Evolutionary conservation across 2,797 vertebrate species (phyloP).

Genomic region (Centroberyx gerrardi): DNA sequence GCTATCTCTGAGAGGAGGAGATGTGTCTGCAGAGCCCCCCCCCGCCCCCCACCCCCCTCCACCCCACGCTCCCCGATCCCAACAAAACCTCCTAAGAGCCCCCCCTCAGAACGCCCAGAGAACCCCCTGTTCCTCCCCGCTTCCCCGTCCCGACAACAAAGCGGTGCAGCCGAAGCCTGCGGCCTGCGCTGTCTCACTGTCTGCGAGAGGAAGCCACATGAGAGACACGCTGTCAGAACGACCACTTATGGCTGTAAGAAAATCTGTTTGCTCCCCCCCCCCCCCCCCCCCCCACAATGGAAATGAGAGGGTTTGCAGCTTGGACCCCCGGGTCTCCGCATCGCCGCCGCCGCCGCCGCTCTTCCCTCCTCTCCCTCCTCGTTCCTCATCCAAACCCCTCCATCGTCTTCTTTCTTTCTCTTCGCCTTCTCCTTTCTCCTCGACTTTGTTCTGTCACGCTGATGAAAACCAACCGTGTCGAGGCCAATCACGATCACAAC

Average conservation of each 20-base stretch:
- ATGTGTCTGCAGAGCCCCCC: conserved; percentile 16
- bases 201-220: conserved; percentile 30
- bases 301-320: conserved; percentile 22
- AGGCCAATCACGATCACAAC: background rate
- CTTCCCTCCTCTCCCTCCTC: background rate
- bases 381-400: background rate
- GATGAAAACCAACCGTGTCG: conserved; percentile 24
- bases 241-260: conserved; percentile 22
- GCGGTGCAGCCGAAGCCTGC: conserved; percentile 6
- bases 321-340: conserved; percentile 1
- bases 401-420: background rate
- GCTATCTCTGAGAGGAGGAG: conserved; percentile 12
- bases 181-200: conserved; percentile 17
- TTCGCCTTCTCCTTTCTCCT: background rate
- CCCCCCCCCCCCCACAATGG: background rate
- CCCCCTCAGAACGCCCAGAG: too few species aligned
- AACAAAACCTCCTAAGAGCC: conserved; percentile 1
- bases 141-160: conserved; percentile 19
- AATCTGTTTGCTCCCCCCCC: background rate
- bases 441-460: background rate
- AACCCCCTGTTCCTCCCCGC: too few species aligned
- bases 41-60: background rate
- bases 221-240: conserved; percentile 18
- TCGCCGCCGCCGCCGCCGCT: background rate
- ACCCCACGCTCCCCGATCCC: background rate